phyloP scores from a whole-genome alignment of 2,888 invertebrate genomes.

The Acholoe squamosa region DNA sequence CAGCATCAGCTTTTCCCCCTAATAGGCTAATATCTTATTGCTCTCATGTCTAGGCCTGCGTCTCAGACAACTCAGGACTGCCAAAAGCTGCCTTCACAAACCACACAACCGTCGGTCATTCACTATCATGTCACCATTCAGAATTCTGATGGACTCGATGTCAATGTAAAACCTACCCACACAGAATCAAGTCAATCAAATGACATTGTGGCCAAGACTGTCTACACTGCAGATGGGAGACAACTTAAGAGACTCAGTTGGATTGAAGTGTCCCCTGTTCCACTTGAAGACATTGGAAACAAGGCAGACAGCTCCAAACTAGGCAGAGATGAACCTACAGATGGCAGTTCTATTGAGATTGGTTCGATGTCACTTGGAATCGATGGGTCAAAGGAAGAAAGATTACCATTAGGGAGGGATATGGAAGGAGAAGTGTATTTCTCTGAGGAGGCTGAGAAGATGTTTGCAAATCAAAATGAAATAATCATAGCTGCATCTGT shows the following conservation, averaged over 20 bases:
- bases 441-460: conserved; percentile 28
- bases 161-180: background rate
- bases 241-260: conserved; percentile 54
- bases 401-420: no score
- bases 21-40: no score
- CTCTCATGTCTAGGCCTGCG: background rate
- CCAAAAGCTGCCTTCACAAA: background rate
- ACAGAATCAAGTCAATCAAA: background rate
- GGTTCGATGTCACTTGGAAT: background rate
- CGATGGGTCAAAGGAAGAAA: background rate
- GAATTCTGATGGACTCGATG: conserved; percentile 31
- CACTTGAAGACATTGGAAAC: background rate
- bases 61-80: background rate
- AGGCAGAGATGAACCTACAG: background rate
- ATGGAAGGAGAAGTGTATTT: background rate
- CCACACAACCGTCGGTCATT: background rate
- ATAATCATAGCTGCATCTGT: background rate
- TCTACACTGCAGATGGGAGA: conserved; percentile 49
- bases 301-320: background rate
- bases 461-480: background rate
- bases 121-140: conserved; percentile 59
- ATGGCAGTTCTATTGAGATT: background rate
- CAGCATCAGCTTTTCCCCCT: no score
- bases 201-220: background rate
- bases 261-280: conserved; percentile 25